Conservation (phyloP, 2,888 invertebrate species). For the Diadegma fenestrale region DNA sequence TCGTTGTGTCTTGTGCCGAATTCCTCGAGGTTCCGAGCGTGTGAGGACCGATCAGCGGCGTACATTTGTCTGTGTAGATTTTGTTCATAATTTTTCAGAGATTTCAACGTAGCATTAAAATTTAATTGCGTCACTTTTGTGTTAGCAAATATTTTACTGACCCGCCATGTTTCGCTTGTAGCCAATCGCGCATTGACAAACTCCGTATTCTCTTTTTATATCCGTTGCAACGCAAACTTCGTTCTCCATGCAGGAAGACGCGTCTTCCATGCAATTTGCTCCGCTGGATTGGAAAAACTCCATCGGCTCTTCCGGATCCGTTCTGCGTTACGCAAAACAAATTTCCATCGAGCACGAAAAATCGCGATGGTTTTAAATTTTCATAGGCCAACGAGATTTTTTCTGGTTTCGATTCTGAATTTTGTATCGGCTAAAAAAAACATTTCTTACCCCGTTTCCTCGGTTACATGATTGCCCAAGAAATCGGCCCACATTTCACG, state of each 20-base stretch:
- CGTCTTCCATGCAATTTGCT: constrained; percentile 88
- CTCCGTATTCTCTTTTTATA: constrained; percentile 88
- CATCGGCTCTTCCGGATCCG: constrained; percentile 73
- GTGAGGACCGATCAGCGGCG: constrained; percentile 52
- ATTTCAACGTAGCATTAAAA: not conserved
- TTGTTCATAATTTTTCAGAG: not conserved
- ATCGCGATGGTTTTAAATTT: not conserved
- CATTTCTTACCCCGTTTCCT: constrained; percentile 75
- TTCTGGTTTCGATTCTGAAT: not conserved
- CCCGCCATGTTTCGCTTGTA: constrained; percentile 86
- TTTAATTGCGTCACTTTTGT: not conserved
- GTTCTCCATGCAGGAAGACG: constrained; percentile 88
- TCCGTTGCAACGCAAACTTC: constrained; percentile 88
- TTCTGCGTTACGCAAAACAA: constrained; percentile 19
- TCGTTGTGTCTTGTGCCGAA: constrained; percentile 70
- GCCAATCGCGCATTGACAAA: constrained; percentile 90
- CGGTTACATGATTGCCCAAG: constrained; percentile 72
- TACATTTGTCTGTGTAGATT: constrained; percentile 75
- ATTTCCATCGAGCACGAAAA: not conserved
- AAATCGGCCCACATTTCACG: constrained; percentile 86
- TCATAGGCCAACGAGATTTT: not conserved
- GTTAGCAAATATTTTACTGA: constrained; percentile 71
- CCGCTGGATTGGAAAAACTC: constrained; percentile 84
- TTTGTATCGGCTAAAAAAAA: not conserved
- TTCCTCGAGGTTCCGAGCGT: constrained; percentile 74